Evolutionary conservation across 2,888 invertebrate species (phyloP).

Genomic region (Anagyrus pseudococci): DNA sequence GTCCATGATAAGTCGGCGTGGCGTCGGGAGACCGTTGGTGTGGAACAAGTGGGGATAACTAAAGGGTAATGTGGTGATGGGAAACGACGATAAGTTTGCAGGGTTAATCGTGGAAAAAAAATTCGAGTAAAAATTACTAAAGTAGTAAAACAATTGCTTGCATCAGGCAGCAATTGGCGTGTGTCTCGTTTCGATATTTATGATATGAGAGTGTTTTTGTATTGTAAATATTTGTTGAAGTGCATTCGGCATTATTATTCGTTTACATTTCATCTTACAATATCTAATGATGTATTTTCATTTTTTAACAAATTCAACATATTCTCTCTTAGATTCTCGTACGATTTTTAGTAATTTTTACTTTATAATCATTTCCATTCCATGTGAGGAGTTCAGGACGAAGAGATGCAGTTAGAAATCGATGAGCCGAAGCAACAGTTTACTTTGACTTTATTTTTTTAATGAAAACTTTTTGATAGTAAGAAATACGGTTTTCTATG

Average conservation of each 20-base stretch:
- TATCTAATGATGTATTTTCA: too few species aligned
- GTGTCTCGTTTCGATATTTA: too few species aligned
- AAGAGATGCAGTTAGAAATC: slow-evolving; percentile 41
- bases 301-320: too few species aligned
- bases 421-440: slow-evolving; percentile 37
- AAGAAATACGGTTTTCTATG: slow-evolving; percentile 12
- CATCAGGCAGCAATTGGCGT: too few species aligned
- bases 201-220: too few species aligned
- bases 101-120: slow-evolving; percentile 14
- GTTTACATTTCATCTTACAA: too few species aligned
- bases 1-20: slow-evolving; percentile 38
- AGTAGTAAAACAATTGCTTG: not conserved
- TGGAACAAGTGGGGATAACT: too few species aligned
- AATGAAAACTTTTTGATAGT: slow-evolving; percentile 18
- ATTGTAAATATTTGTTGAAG: too few species aligned
- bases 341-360: slow-evolving; percentile 33
- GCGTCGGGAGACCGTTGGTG: slow-evolving; percentile 39
- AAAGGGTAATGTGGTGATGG: too few species aligned
- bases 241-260: too few species aligned
- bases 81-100: slow-evolving; percentile 1
- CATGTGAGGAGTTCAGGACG: slow-evolving; percentile 34
- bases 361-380: slow-evolving; percentile 23
- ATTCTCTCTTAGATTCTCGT: not conserved
- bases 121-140: slow-evolving; percentile 35
- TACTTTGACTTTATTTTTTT: slow-evolving; percentile 17